Conservation (phyloP, 2,888 invertebrate genomes). For the Drosophila meridiana region DNA sequence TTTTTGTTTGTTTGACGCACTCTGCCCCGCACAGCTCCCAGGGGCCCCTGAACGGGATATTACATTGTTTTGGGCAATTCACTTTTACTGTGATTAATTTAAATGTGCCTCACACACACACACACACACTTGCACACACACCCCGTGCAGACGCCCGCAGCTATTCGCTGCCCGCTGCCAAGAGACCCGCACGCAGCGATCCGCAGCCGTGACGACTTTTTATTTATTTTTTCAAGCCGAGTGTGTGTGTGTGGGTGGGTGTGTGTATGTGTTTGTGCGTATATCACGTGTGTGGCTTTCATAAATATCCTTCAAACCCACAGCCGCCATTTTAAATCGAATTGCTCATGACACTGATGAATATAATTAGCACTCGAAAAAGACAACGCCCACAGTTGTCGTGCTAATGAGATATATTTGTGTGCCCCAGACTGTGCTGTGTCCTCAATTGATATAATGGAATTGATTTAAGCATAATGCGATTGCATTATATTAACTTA, state of each 20-base stretch:
- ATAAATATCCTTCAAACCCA: constrained; percentile 66
- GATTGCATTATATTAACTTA: constrained; percentile 40
- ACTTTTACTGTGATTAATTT: constrained; percentile 81
- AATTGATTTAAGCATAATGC: constrained; percentile 55
- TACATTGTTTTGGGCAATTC: constrained; percentile 81
- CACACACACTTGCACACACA: constrained; percentile 1
- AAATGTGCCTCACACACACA: constrained; percentile 57
- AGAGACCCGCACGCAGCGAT: constrained; percentile 39
- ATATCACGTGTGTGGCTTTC: constrained; percentile 71
- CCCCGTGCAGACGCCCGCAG: constrained; percentile 12
- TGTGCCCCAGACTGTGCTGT: constrained; percentile 12
- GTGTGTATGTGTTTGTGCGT: constrained; percentile 2
- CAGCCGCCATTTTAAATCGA: constrained; percentile 73
- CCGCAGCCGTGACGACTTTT: constrained; percentile 38
- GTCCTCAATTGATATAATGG: constrained; percentile 47
- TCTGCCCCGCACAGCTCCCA: constrained; percentile 43
- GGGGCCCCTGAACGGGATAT: constrained; percentile 69
- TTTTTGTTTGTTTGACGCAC: constrained; percentile 67
- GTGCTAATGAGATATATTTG: constrained; percentile 63
- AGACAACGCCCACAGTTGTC: constrained; percentile 74
- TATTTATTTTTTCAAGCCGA: constrained; percentile 29
- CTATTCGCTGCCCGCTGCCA: constrained; percentile 17
- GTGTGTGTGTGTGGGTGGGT: not conserved
- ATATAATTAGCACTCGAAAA: constrained; percentile 66
- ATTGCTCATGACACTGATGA: constrained; percentile 64